Conservation (phyloP, 2,113 vertebrate genomes). For the Neodon shergylaensis region DNA sequence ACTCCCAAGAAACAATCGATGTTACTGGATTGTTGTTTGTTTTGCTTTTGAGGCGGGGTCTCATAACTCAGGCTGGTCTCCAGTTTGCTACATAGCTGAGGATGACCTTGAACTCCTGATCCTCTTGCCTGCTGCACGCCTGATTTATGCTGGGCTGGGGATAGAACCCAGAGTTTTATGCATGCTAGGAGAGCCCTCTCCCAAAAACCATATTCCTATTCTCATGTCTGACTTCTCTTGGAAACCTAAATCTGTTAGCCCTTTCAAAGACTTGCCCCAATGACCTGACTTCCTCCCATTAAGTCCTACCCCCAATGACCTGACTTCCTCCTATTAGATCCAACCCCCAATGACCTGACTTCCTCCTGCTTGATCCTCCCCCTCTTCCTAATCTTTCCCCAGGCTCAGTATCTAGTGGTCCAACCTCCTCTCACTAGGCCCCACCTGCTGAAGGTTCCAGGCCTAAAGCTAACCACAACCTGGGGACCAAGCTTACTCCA, state of each 20-base stretch:
- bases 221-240: background rate
- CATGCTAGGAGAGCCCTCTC: background rate
- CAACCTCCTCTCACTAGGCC: background rate
- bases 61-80: background rate
- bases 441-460: no score
- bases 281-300: background rate
- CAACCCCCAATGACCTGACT: background rate
- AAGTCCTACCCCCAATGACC: background rate
- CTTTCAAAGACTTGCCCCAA: background rate
- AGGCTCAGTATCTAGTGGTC: background rate
- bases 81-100: background rate
- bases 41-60: background rate
- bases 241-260: background rate
- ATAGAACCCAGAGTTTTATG: background rate
- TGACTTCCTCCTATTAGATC: background rate
- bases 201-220: background rate
- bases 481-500: background rate
- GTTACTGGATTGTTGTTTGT: background rate
- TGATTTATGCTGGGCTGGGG: background rate
- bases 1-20: background rate
- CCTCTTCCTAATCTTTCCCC: background rate
- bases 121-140: background rate
- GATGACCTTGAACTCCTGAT: background rate
- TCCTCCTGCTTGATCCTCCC: background rate
- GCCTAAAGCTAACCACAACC: background rate